These are phyloP conservation scores for Troilus luridus DNA, from an alignment of 2,888 invertebrate species.

Conservation along the genomic window DNA sequence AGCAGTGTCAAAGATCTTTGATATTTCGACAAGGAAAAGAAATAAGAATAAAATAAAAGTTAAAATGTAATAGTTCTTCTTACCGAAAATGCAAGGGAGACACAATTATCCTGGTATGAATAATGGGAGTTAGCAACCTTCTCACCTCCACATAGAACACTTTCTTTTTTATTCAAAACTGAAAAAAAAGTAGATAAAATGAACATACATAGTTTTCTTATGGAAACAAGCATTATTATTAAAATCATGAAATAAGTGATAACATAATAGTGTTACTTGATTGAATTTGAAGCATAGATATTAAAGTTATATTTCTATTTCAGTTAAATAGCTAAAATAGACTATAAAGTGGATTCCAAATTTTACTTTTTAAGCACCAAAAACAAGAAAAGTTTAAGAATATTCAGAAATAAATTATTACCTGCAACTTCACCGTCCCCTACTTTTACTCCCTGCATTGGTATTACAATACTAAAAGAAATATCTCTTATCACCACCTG, in stretches of 20 bases:
- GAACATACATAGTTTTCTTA: neutral
- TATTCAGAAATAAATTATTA: conserved; percentile 10
- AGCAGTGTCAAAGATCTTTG: no score
- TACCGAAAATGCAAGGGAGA: conserved; percentile 27
- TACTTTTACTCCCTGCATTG: neutral
- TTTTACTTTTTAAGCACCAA: neutral
- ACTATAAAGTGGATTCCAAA: neutral
- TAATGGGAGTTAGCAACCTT: neutral
- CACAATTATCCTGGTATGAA: conserved; percentile 28
- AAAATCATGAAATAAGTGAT: neutral
- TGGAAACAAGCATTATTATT: neutral
- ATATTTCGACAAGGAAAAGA: neutral
- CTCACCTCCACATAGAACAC: conserved; percentile 21
- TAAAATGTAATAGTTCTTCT: neutral
- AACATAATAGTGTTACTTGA: neutral
- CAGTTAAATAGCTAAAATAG: no score
- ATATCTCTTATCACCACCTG: neutral
- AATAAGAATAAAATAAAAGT: neutral
- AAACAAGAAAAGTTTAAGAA: neutral
- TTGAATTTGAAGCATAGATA: no score
- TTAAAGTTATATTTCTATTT: no score
- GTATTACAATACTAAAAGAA: neutral
- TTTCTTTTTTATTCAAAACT: conserved; percentile 39
- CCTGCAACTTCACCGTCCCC: conserved; percentile 51
- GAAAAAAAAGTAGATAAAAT: neutral